A percentile compares a stretch with the other conserved stretches of the same genome.
These are phyloP conservation scores for Amyelois transitella DNA, from an alignment of 1,140 invertebrate species.

Conservation along the genomic window DNA sequence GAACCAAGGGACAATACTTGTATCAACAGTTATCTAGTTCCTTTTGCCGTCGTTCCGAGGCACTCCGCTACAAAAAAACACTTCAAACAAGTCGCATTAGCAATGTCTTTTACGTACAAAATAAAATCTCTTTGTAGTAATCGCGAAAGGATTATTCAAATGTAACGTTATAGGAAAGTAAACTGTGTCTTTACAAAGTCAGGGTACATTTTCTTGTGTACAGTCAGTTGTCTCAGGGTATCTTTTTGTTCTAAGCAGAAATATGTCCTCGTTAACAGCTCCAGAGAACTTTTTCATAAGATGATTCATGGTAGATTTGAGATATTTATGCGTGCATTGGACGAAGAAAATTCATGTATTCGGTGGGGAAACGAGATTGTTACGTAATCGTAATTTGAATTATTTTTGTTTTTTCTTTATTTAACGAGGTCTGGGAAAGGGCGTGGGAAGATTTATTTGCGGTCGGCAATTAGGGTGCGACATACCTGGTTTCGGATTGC, in stretches of 20 bases:
- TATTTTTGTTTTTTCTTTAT: neutral
- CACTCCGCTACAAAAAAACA: slow-evolving; percentile 19
- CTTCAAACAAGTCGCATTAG: slow-evolving; percentile 32
- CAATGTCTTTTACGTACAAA: slow-evolving; percentile 23
- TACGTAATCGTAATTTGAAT: neutral
- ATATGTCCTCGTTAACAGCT: slow-evolving; percentile 6
- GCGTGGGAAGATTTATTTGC: neutral
- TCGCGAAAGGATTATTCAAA: slow-evolving; percentile 25
- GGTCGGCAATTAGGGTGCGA: neutral
- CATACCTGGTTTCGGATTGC: neutral
- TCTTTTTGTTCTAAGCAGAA: neutral
- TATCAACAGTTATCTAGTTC: slow-evolving; percentile 5
- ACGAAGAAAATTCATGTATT: neutral
- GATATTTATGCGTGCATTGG: slow-evolving; percentile 4
- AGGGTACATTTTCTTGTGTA: slow-evolving; percentile 6
- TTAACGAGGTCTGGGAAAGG: neutral
- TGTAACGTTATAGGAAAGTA: neutral
- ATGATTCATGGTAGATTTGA: slow-evolving; percentile 12
- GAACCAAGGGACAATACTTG: slow-evolving; percentile 10
- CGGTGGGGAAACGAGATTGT: neutral
- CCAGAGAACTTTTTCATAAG: neutral
- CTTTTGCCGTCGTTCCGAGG: slow-evolving; percentile 2
- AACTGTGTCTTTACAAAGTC: neutral
- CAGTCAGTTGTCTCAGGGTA: no score
- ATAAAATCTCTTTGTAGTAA: slow-evolving; percentile 23